Conservation (phyloP, 2,888 invertebrate species). For the Melieria picta region DNA sequence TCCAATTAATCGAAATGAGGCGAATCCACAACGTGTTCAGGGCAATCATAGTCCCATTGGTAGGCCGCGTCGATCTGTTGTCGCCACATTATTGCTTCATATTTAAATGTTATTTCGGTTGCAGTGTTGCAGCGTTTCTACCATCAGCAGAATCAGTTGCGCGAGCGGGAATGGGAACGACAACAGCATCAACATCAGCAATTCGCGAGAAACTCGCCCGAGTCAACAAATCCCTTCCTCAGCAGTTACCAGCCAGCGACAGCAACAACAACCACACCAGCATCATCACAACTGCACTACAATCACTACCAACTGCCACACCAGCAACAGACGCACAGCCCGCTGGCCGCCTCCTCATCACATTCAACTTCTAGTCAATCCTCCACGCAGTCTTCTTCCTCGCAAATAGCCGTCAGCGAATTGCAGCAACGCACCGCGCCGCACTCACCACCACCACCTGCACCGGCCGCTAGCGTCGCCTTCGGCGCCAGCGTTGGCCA, state of each 20-base stretch:
- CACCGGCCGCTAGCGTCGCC: constrained; percentile 31
- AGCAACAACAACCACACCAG: constrained; percentile 29
- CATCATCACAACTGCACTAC: constrained; percentile 37
- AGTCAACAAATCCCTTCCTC: constrained; percentile 62
- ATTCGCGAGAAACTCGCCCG: constrained; percentile 24
- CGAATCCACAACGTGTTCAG: constrained; percentile 61
- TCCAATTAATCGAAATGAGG: constrained; percentile 47
- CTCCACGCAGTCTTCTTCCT: constrained; percentile 55
- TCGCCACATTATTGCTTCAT: neutral
- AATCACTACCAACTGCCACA: constrained; percentile 21
- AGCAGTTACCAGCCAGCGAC: constrained; percentile 56
- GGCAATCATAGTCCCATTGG: constrained; percentile 81
- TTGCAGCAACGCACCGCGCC: constrained; percentile 20
- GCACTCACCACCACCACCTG: constrained; percentile 28
- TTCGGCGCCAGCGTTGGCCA: constrained; percentile 38
- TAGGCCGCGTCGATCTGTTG: constrained; percentile 36
- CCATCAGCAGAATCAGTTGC: constrained; percentile 79
- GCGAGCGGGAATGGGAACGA: constrained; percentile 68
- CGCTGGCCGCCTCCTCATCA: constrained; percentile 49
- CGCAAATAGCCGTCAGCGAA: constrained; percentile 47
- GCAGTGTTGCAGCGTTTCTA: constrained; percentile 78
- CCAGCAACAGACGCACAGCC: constrained; percentile 46
- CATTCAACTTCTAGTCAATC: constrained; percentile 65
- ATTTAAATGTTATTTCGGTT: constrained; percentile 4
- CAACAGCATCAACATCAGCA: constrained; percentile 50